A percentile compares a stretch with the other conserved stretches of the same genome.
Conservation (phyloP, 2,113 vertebrate genomes). For the Meriones unguiculatus region DNA sequence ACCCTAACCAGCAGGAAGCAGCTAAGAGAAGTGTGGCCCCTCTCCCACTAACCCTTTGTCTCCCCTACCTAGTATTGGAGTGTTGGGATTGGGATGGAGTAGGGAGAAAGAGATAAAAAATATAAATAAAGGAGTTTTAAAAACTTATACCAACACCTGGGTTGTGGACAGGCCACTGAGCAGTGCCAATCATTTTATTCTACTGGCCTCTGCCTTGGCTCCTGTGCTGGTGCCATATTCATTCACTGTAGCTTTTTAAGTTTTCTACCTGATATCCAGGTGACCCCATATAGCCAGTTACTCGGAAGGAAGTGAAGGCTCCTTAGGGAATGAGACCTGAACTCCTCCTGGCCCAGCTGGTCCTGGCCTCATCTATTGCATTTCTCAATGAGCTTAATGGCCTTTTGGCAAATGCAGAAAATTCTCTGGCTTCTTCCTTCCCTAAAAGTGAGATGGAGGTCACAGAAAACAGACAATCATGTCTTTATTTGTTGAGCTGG, state of each 20-base stretch:
- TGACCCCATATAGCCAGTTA: neutral
- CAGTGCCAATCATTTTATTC: rapidly evolving
- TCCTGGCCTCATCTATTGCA: neutral
- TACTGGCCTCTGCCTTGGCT: rapidly evolving
- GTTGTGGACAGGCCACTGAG: neutral
- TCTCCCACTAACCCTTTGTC: no score
- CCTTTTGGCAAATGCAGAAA: neutral
- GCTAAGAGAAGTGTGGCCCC: no score
- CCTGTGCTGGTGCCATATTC: rapidly evolving
- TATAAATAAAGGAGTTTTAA: no score
- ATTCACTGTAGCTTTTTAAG: rapidly evolving
- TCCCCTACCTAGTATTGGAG: no score
- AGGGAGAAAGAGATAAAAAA: no score
- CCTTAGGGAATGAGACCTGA: rapidly evolving
- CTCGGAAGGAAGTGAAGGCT: neutral
- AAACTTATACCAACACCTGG: neutral
- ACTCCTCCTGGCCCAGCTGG: neutral
- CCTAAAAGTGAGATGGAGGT: neutral
- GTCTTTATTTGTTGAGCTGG: neutral
- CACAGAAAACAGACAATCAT: neutral
- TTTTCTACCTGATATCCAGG: neutral
- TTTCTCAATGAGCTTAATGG: neutral
- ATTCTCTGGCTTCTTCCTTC: neutral
- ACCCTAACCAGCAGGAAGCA: no score
- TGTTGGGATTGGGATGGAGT: no score